These are phyloP conservation scores for Drosophila antonietae DNA, from an alignment of 2,888 invertebrate genomes.

Conservation along the genomic window DNA sequence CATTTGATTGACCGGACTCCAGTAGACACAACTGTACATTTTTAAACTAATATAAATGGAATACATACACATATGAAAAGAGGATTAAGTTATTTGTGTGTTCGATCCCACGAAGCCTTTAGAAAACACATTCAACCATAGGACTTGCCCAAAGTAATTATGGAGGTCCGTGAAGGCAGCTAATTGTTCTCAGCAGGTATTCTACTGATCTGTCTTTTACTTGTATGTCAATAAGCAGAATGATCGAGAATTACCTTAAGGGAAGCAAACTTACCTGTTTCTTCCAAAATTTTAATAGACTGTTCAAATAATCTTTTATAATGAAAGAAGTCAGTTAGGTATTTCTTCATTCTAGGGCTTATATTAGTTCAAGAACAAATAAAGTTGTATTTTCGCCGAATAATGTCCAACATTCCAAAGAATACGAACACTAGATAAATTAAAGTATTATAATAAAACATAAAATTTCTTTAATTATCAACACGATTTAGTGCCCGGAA, in stretches of 20 bases:
- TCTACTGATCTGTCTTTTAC: not conserved
- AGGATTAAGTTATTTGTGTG: conserved; percentile 4
- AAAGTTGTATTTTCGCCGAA: no score
- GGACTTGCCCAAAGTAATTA: not conserved
- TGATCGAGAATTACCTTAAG: not conserved
- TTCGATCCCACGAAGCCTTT: not conserved
- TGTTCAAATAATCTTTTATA: not conserved
- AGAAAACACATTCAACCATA: not conserved
- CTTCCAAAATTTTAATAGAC: not conserved
- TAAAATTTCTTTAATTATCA: conserved; percentile 23
- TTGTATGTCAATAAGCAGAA: no score
- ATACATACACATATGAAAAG: not conserved
- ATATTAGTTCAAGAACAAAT: no score
- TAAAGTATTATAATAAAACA: not conserved
- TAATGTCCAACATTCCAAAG: no score
- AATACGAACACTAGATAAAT: not conserved
- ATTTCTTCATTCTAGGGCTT: no score
- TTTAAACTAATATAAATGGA: not conserved
- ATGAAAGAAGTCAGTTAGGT: no score
- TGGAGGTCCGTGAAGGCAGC: not conserved
- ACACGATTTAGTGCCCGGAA: conserved; percentile 30
- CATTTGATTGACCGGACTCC: conserved; percentile 4
- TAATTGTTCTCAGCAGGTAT: not conserved
- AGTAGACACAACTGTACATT: conserved; percentile 38
- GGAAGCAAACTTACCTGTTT: not conserved